phyloP scores from a whole-genome alignment of 2,113 vertebrate genomes.

The Leuciscus idus region DNA sequence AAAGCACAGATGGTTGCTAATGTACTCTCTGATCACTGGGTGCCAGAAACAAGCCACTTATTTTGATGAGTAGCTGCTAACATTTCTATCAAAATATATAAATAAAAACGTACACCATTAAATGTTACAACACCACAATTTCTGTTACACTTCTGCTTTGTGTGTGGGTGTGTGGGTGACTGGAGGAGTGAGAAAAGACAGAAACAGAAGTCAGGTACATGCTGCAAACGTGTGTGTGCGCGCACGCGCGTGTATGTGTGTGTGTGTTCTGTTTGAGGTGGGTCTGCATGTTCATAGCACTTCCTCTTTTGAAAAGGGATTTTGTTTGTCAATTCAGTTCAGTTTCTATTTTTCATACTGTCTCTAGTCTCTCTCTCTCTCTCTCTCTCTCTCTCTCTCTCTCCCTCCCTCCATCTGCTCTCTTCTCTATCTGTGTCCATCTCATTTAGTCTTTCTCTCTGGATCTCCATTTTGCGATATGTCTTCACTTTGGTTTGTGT shows the following conservation, averaged over 20 bases:
- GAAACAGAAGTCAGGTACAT: slow-evolving; percentile 68
- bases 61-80: neutral
- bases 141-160: slow-evolving; percentile 42
- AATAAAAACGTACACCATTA: slow-evolving; percentile 12
- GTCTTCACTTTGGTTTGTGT: slow-evolving; percentile 4
- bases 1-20: slow-evolving; percentile 35
- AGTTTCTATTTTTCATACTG: slow-evolving; percentile 15
- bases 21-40: slow-evolving; percentile 2
- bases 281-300: slow-evolving; percentile 59
- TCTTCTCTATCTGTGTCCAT: slow-evolving; percentile 47
- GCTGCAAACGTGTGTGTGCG: slow-evolving; percentile 58
- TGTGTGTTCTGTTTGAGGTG: slow-evolving; percentile 60
- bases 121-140: slow-evolving; percentile 25
- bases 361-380: slow-evolving; percentile 3
- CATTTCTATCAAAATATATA: neutral
- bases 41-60: neutral
- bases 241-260: neutral
- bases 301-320: slow-evolving; percentile 62
- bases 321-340: slow-evolving; percentile 60
- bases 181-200: slow-evolving; percentile 54
- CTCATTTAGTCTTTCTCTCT: slow-evolving; percentile 35
- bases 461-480: neutral
- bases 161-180: slow-evolving; percentile 52
- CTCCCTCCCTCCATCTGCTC: slow-evolving; percentile 43
- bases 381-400: slow-evolving; percentile 39